Conservation (phyloP, 2,797 vertebrate genomes). For the Galaxias olidus region DNA sequence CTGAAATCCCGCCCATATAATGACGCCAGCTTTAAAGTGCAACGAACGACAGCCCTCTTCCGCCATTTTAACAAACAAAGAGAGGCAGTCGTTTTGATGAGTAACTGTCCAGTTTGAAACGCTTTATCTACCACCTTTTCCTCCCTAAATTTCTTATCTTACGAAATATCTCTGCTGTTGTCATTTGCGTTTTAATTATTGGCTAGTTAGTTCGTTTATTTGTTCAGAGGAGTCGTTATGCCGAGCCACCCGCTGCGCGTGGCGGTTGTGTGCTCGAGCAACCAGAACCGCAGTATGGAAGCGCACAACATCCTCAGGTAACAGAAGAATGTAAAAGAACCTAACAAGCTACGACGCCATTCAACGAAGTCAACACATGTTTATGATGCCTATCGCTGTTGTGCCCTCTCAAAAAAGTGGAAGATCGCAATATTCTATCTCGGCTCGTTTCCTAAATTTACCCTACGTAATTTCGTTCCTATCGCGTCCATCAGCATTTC, state of each 20-base stretch:
- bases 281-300: slow-evolving; percentile 99
- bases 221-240: slow-evolving; percentile 77
- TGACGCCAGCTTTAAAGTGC: slow-evolving; percentile 57
- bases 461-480: too few species aligned
- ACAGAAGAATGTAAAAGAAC: slow-evolving; percentile 53
- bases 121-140: too few species aligned
- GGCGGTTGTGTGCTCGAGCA: slow-evolving; percentile 98
- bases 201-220: slow-evolving; percentile 16
- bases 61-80: slow-evolving; percentile 78
- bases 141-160: background rate
- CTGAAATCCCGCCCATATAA: slow-evolving; percentile 37
- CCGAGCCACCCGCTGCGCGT: slow-evolving; percentile 95
- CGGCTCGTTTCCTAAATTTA: too few species aligned
- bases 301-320: slow-evolving; percentile 99
- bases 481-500: too few species aligned
- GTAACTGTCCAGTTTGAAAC: too few species aligned
- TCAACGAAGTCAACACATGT: slow-evolving; percentile 20
- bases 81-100: too few species aligned
- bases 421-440: too few species aligned
- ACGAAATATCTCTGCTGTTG: slow-evolving; percentile 2
- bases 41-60: slow-evolving; percentile 21
- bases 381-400: slow-evolving; percentile 6
- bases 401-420: slow-evolving; percentile 3
- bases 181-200: too few species aligned
- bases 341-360: background rate